phyloP scores from a whole-genome alignment of 2,888 invertebrate species.

The Subacronicta megacephala region DNA sequence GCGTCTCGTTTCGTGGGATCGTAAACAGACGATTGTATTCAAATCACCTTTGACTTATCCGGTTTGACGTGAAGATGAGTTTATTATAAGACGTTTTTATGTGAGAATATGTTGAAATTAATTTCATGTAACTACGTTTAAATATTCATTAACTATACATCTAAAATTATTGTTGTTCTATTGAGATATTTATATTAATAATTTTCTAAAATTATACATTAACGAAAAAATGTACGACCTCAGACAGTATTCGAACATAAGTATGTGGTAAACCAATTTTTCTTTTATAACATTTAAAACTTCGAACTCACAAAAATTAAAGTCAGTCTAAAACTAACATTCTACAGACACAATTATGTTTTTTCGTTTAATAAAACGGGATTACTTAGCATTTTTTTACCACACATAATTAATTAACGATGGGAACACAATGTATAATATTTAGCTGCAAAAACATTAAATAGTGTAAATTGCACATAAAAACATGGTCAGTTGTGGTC shows the following conservation, averaged over 20 bases:
- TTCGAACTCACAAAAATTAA: no score
- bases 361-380: neutral
- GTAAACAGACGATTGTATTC: constrained; percentile 46
- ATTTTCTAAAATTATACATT: no score
- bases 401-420: constrained; percentile 2
- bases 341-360: neutral
- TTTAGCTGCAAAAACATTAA: constrained; percentile 18
- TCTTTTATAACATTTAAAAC: no score
- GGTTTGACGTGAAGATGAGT: constrained; percentile 22
- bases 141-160: neutral
- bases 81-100: constrained; percentile 5
- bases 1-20: constrained; percentile 30
- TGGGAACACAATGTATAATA: constrained; percentile 2
- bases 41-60: constrained; percentile 43
- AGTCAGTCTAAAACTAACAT: no score
- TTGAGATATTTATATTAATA: no score
- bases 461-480: constrained; percentile 13
- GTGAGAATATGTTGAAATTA: constrained; percentile 18
- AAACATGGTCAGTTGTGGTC: constrained; percentile 14
- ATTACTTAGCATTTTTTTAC: neutral
- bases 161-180: no score
- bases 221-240: no score
- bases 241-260: no score
- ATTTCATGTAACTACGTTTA: neutral
- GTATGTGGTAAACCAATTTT: no score